Base-by-base conservation (phyloP, 2,888 invertebrate genomes). In the Lycaena phlaeas region DNA sequence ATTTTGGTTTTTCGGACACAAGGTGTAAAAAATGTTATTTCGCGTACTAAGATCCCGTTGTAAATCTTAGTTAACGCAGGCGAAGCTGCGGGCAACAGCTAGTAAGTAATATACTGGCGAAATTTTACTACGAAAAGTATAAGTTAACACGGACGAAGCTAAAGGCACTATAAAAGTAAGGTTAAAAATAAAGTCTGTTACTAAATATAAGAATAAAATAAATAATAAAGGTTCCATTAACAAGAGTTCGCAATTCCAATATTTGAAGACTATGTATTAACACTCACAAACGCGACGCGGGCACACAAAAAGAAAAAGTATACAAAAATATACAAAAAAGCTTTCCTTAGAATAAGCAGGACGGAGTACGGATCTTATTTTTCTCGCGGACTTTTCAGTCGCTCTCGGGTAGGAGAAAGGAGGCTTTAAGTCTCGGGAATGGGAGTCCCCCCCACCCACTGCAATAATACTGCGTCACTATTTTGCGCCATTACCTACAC, bases 381-480 rank as follows among this genome's bases (percentile, higher is more conserved):
- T 85, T 85, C 85, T 82, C 79, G 76, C 72, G 77, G 72, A 75
- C 73, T 85, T 87, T 87, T 86, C 82, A 77, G 74, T 78, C 82
- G 71, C 82, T 74, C 74, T 62, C 59, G 66, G 70, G 64, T 57
- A 63, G 61, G 55, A 56, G 57, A 54, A 56, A 57, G 60, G 56
- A 37, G 47, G 45, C 31, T 34, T 49, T 39, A 50, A 54, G 60
- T 46, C 54, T 48, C 53, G 45, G 68, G 68, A 59, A 59, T 58
- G 64, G 69, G 59, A 63, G 52, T 46, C 59, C 49, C 66, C 68
- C 59, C 68, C 68, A 59, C 79, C 76, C 75, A 71, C 73, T 82
- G 85, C 82, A 84, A 85, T 85, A 85, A 85, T 85, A 85, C 85
- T 85, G 85, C 85, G 84, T 85, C 85, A 85, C 85, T 85, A 85